Evolutionary conservation across 2,888 invertebrate genomes (phyloP).

Genomic region (Lissonota sp.): DNA sequence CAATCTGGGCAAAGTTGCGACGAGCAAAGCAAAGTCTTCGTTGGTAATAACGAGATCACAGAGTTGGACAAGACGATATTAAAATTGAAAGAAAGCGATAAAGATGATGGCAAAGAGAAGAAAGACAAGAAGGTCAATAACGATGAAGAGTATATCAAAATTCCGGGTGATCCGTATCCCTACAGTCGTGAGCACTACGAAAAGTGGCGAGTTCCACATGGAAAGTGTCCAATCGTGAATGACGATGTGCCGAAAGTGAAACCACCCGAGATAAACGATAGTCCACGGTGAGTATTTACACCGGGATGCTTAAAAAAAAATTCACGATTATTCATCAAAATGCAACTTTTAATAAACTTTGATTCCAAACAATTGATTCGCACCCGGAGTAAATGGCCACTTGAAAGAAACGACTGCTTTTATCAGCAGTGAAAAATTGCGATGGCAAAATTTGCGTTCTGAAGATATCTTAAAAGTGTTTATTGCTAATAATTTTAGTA

Average conservation of each 20-base stretch:
- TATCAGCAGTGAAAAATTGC: no score
- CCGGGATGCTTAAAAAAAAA: constrained; percentile 56
- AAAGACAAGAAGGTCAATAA: constrained; percentile 39
- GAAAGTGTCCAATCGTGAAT: constrained; percentile 54
- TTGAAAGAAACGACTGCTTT: not conserved
- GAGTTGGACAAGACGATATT: constrained; percentile 33
- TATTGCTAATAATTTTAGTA: not conserved
- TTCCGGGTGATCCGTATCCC: constrained; percentile 75
- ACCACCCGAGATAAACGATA: constrained; percentile 52
- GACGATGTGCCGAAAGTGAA: constrained; percentile 60
- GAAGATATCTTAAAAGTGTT: no score
- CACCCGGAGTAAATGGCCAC: constrained; percentile 68
- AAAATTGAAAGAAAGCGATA: constrained; percentile 42
- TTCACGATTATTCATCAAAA: not conserved
- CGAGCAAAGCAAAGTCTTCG: constrained; percentile 5
- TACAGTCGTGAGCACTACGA: constrained; percentile 72
- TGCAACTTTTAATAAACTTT: not conserved
- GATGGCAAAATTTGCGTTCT: no score
- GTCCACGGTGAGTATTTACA: constrained; percentile 70
- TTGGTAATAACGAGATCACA: not conserved
- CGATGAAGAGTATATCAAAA: constrained; percentile 65
- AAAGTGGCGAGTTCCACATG: constrained; percentile 69
- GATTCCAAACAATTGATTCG: not conserved
- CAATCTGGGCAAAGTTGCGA: not conserved
- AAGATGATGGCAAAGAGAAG: constrained; percentile 47